Base-by-base conservation (phyloP, 2,888 invertebrate genomes). In the Polyploca ridens region DNA sequence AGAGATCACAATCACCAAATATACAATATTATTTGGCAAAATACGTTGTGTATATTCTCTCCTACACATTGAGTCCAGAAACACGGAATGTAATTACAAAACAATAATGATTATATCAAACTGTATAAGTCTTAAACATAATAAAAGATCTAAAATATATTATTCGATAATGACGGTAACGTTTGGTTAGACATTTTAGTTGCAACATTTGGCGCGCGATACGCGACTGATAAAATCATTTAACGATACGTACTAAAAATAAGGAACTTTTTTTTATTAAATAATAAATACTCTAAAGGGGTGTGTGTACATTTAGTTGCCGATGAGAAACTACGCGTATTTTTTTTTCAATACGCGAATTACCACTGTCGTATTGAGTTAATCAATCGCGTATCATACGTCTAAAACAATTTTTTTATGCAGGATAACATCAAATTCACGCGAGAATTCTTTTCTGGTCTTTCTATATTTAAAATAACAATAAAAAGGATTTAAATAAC, bases 1-100 rank as follows among this genome's bases (percentile, higher is more conserved):
- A 64, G 73, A 82, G 81, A 84, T 84, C 81, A 82, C 78, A 70
- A 68, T 66, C 62, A 63, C 71, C 72, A 72, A 71, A 33, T 54
- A 35, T 44, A 54, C n/a, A n/a, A n/a, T n/a, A n/a, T n/a, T 35
- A 46, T 66, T 68, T 58, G 64, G 63, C 57, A 62, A 16, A 70
- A 71, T 72, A 71, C 70, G 70, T 73, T 70, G 35, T 38, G n/a
- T 69, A 16, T 33, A 60, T 44, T 41, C 16, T 54, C 54, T 19
- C 19, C 14, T 19, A 75, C 73, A 80, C 75, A 4, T 41, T 41
- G 76, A 70, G 73, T 76, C 77, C 81, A 82, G 68, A 78, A 83
- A 83, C 19, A 83, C 84, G 88, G 88, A 88, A 88, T 88, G 88
- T 88, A 74, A 77, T 77, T 69, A 54, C 8, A 70, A 63, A 73